A percentile compares a stretch with the other conserved stretches of the same genome.
phyloP scores from a whole-genome alignment of 2,888 invertebrate species.

The Acanthopleura granulata region DNA sequence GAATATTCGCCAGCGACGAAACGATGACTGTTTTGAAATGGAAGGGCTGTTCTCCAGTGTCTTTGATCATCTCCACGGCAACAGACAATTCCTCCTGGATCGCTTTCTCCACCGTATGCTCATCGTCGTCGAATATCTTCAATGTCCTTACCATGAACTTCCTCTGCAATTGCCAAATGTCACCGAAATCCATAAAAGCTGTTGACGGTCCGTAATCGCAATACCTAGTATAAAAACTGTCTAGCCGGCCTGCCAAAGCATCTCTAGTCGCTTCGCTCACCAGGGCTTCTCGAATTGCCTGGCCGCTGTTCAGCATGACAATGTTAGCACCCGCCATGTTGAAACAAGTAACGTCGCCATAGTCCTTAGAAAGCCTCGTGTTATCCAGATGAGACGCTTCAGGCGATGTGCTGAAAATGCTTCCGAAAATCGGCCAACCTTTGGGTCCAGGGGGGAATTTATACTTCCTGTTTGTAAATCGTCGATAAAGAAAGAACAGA shows the following conservation, averaged over 20 bases:
- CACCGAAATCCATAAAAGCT: neutral
- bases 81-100: neutral
- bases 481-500: too few relatives aligned
- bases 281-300: neutral
- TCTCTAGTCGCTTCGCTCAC: neutral
- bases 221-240: neutral
- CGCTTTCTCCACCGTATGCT: neutral
- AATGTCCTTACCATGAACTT: neutral
- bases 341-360: neutral
- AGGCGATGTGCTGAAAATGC: neutral
- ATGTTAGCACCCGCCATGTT: neutral
- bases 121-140: neutral
- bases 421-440: neutral
- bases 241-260: neutral
- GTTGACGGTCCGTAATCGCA: neutral
- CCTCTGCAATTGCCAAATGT: neutral
- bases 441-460: neutral
- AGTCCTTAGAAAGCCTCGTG: neutral
- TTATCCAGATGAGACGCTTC: neutral
- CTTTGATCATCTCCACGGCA: neutral
- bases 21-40: neutral
- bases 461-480: neutral
- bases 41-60: neutral
- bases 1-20: neutral
- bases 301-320: neutral